Evolutionary conservation across 2,888 invertebrate genomes (phyloP), one percentile per base, ranked within the genome.

Genomic region (Sialis fuliginosa): DNA sequence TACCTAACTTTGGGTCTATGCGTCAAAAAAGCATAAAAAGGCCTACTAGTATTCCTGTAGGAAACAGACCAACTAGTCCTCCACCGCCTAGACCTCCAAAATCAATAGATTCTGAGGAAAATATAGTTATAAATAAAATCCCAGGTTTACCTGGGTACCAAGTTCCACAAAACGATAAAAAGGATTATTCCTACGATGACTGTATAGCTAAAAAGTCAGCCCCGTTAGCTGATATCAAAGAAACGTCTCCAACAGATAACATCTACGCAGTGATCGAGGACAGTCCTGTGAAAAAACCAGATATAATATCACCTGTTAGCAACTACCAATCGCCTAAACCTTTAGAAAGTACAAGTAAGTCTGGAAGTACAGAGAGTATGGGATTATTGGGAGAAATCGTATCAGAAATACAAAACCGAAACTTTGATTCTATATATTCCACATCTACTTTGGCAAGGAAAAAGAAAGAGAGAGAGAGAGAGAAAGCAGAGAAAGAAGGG

Each of bases 181-280:
- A 47, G 48, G 54, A 69, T 57, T 58, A 72, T 33, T 81, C 81
- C 49, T 88, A 88, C 58, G 87, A 87, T 42, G 87, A 88, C 59
- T 87, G 87, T 57, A 72, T 81, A 48, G 80, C 81, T 54, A 77
- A 82, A 51, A 69, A 72, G 41, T 64, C 65, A 50, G 69, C 71
- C 0, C 72, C 77, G 0, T 58, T 80, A 49, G 72, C 75, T 0
- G 74, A 79, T 53, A 77, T 80, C 50, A 79, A 78, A 55, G 74
- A 71, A 55, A 64, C 63, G 50, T 74, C 76, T 1, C 68, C 70
- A 4, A 64, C 63, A 12, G 88, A 88, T 57, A 88, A 87, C 57
- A 89, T 89, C 51, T 89, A 89, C 60, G 86, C 88, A 0, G 83
- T 88, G 0, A 89, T 89, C 44, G 88, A 89, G 58, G 89, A 89